These are phyloP conservation scores for Xenus cinereus DNA, from an alignment of 2,113 vertebrate genomes.

Conservation along the genomic window DNA sequence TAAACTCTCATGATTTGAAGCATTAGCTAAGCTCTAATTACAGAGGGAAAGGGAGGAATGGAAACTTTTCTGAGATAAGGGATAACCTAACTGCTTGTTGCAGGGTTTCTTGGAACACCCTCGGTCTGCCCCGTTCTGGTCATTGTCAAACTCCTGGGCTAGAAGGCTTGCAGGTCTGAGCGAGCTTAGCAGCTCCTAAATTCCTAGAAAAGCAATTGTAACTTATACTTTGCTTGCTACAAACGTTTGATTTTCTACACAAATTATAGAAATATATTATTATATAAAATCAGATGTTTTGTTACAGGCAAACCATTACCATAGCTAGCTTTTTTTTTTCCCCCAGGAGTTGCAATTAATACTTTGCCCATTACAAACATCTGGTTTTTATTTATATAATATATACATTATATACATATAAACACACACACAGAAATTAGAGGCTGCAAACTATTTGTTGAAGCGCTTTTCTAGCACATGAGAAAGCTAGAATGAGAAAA, in stretches of 20 bases:
- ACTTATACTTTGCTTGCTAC: not conserved
- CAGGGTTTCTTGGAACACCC: conserved; percentile 34
- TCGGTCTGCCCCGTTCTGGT: not conserved
- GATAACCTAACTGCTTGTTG: not conserved
- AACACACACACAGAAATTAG: not conserved
- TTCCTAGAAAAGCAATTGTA: conserved; percentile 27
- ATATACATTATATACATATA: not conserved
- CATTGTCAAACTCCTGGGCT: conserved; percentile 12
- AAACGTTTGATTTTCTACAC: not conserved
- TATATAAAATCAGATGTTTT: not conserved
- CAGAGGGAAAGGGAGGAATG: conserved; percentile 17
- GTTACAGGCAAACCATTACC: not conserved
- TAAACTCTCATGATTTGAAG: not conserved
- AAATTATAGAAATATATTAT: conserved; percentile 1
- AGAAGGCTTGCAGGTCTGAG: not conserved
- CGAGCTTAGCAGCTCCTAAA: not conserved
- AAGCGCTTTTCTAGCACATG: not conserved
- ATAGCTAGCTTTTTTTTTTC: not conserved
- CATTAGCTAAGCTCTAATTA: conserved; percentile 37
- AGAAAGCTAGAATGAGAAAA: not conserved
- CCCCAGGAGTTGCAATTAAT: not conserved
- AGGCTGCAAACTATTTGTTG: not conserved
- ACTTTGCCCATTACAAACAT: not conserved
- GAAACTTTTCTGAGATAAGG: conserved; percentile 46
- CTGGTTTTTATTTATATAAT: not conserved